phyloP scores from a whole-genome alignment of 2,113 vertebrate species.

The Progne subis region DNA sequence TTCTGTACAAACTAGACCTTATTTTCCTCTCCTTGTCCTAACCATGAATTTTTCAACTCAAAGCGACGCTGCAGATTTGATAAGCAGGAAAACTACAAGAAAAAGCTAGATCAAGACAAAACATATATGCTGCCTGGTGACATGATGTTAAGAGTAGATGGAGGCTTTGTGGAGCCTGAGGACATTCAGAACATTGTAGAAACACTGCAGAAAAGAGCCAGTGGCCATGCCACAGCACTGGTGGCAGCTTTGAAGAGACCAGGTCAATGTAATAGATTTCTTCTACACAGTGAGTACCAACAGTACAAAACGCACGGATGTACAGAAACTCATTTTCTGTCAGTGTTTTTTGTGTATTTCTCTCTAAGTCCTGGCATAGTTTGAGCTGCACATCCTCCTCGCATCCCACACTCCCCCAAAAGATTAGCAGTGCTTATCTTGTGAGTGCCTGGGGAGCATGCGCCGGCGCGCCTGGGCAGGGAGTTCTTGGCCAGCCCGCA shows the following conservation, averaged over 20 bases:
- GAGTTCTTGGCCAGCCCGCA: background rate
- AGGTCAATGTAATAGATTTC: background rate
- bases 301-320: accelerated
- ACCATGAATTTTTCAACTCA: background rate
- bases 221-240: background rate
- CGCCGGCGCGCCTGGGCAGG: accelerated
- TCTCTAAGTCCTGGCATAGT: background rate
- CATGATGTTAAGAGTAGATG: background rate
- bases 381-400: background rate
- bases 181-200: background rate
- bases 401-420: background rate
- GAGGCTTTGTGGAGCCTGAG: background rate
- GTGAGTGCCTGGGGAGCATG: accelerated
- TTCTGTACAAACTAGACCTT: background rate
- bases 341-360: accelerated
- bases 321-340: background rate
- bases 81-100: background rate
- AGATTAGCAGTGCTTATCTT: background rate
- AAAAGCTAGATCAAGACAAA: background rate
- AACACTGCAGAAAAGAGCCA: background rate
- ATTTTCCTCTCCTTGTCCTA: background rate
- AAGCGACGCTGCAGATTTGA: background rate
- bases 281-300: background rate
- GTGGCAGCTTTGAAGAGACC: background rate
- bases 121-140: background rate